Evolutionary conservation across 2,888 invertebrate genomes (phyloP).

Genomic region (Bugulina stolonifera): DNA sequence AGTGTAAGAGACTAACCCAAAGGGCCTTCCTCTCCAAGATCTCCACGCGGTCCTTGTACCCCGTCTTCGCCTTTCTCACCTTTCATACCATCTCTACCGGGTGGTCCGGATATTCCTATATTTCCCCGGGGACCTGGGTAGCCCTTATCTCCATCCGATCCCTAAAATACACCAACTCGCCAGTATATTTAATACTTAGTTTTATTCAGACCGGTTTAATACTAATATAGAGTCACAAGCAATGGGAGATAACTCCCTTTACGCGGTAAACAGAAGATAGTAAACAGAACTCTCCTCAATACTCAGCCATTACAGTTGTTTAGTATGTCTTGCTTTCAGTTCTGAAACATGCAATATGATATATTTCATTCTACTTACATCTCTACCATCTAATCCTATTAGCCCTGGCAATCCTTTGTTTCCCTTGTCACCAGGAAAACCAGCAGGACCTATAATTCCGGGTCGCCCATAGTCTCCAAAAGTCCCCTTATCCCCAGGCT

Average conservation of each 20-base stretch:
- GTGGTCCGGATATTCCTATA: not conserved
- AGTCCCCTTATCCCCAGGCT: not conserved
- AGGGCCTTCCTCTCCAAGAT: not conserved
- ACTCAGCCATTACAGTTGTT: too few relatives aligned
- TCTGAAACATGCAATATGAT: too few relatives aligned
- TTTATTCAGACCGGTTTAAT: too few relatives aligned
- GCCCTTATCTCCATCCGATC: not conserved
- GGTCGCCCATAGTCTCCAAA: not conserved
- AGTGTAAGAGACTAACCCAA: not conserved
- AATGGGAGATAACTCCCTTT: too few relatives aligned
- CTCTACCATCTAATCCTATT: not conserved
- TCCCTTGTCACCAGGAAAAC: not conserved
- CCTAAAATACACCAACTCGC: too few relatives aligned
- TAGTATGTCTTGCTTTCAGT: too few relatives aligned
- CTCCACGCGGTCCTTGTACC: not conserved
- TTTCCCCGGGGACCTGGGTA: not conserved
- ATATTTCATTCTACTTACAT: not conserved
- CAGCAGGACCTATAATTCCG: not conserved
- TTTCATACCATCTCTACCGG: not conserved
- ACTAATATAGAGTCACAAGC: too few relatives aligned
- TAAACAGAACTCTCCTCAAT: too few relatives aligned
- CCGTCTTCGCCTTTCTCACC: slow-evolving; percentile 2
- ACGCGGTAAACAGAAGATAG: too few relatives aligned
- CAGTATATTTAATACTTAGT: too few relatives aligned
- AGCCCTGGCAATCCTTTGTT: not conserved